Conservation (phyloP, 2,888 invertebrate species). For the Pseudanteris insignis region DNA sequence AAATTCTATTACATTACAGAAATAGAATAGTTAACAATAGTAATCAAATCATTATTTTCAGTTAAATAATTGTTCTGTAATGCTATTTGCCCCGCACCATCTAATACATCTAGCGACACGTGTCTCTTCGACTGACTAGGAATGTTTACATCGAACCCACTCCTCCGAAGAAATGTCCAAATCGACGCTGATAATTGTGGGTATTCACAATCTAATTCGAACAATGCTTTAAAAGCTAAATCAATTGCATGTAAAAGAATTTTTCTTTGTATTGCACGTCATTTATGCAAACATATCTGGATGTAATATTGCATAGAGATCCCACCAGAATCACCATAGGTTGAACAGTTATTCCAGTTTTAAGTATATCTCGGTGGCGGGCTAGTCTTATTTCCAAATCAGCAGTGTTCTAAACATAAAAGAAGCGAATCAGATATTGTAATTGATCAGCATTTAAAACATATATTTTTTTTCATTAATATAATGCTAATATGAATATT, state of each 20-base stretch:
- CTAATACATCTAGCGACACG: slow-evolving; percentile 2
- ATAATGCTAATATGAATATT: not conserved
- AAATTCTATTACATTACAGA: not conserved
- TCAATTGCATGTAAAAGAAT: slow-evolving; percentile 1
- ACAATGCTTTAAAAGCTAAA: slow-evolving; percentile 1
- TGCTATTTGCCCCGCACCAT: not conserved
- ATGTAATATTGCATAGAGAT: not conserved
- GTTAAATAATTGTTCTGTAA: not conserved
- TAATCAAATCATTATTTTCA: too few species aligned
- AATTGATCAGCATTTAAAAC: too few species aligned
- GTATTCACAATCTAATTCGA: slow-evolving; percentile 5
- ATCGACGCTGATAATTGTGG: slow-evolving; percentile 2
- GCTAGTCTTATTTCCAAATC: slow-evolving; percentile 5
- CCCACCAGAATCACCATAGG: slow-evolving; percentile 7
- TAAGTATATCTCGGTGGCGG: not conserved
- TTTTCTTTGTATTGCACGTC: not conserved
- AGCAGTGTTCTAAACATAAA: slow-evolving; percentile 8
- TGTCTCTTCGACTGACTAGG: not conserved
- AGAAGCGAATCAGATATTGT: too few species aligned
- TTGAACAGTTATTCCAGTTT: slow-evolving; percentile 1
- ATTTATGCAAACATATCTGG: slow-evolving; percentile 6
- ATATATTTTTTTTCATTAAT: not conserved
- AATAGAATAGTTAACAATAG: not conserved
- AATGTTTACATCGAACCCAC: not conserved
- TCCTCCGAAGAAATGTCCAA: slow-evolving; percentile 9